Percentiles rank a stretch among this genome's conserved stretches.
These are phyloP conservation scores for Tribolium madens DNA, from an alignment of 1,140 invertebrate genomes.

Conservation along the genomic window DNA sequence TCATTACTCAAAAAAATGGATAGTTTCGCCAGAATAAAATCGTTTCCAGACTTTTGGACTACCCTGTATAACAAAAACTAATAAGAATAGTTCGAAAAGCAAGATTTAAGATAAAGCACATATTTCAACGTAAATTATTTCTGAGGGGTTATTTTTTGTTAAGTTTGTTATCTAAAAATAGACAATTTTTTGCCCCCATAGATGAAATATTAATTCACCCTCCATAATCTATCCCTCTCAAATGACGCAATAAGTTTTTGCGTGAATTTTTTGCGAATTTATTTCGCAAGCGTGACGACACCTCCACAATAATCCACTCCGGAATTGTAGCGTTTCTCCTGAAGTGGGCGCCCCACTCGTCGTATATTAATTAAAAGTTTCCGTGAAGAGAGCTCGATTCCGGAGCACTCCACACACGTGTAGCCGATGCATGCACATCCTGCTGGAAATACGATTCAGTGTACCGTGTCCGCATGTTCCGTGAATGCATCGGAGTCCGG, in stretches of 20 bases:
- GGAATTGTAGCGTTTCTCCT: background rate
- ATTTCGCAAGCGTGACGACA: background rate
- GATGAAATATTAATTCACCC: background rate
- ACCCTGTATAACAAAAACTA: too few species aligned
- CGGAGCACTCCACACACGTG: conserved; percentile 18
- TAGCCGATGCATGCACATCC: conserved; percentile 19
- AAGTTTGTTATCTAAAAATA: background rate
- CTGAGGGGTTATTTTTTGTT: background rate
- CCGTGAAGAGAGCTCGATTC: conserved; percentile 14
- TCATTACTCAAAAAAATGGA: too few species aligned
- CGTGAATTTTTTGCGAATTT: background rate
- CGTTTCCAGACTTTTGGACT: too few species aligned
- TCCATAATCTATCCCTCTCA: background rate
- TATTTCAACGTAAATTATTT: too few species aligned
- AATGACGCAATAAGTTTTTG: background rate
- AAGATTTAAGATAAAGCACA: too few species aligned
- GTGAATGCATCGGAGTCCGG: conserved; percentile 22
- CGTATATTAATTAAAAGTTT: conserved; percentile 26
- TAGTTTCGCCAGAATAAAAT: too few species aligned
- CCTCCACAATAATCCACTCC: background rate
- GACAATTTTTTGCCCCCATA: background rate
- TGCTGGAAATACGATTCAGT: conserved; percentile 29
- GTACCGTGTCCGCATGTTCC: conserved; percentile 28
- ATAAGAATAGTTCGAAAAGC: too few species aligned
- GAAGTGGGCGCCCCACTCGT: background rate